These are phyloP conservation scores for Carassius carassius DNA, from an alignment of 2,113 vertebrate species.

Conservation along the genomic window DNA sequence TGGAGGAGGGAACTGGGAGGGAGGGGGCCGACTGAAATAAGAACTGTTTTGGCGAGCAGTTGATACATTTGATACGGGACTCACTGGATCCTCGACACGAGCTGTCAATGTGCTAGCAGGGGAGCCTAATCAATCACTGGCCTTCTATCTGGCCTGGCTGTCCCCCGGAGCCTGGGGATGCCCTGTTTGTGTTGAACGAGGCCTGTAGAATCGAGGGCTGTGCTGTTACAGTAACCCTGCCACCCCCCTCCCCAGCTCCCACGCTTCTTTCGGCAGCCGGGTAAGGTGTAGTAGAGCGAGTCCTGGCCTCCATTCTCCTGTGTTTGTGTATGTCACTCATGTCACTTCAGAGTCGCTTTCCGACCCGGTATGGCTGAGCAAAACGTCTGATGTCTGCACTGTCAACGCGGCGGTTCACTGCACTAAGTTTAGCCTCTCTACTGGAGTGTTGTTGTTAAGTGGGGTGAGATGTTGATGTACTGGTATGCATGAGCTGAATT, in stretches of 20 bases:
- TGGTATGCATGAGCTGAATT: slow-evolving; percentile 7
- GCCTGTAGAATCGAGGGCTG: slow-evolving; percentile 51
- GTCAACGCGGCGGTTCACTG: slow-evolving; percentile 27
- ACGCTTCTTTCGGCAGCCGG: background rate
- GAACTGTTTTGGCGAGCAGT: slow-evolving; percentile 63
- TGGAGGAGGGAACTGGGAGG: slow-evolving; percentile 46
- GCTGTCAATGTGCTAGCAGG: slow-evolving; percentile 77
- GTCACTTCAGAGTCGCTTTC: slow-evolving; percentile 34
- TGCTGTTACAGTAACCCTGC: slow-evolving; percentile 46
- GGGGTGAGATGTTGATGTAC: slow-evolving; percentile 29
- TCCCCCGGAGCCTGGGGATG: slow-evolving; percentile 77
- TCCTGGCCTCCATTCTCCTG: slow-evolving; percentile 22
- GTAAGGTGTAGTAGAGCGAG: slow-evolving; percentile 29
- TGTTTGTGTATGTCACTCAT: slow-evolving; percentile 55
- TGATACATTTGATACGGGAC: slow-evolving; percentile 77
- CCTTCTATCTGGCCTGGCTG: slow-evolving; percentile 80
- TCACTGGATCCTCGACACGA: slow-evolving; percentile 75
- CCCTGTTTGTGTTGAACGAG: slow-evolving; percentile 69
- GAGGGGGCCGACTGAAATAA: slow-evolving; percentile 59
- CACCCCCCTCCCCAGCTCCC: slow-evolving; percentile 20
- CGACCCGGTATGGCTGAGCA: background rate
- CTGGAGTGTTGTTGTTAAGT: slow-evolving; percentile 25
- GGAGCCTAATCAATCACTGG: slow-evolving; percentile 84
- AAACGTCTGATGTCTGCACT: slow-evolving; percentile 33
- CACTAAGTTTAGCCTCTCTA: slow-evolving; percentile 40